Percentiles rank a stretch among this genome's conserved stretches.
These are phyloP conservation scores for Formica exsecta DNA, from an alignment of 1,140 invertebrate species.

Conservation along the genomic window DNA sequence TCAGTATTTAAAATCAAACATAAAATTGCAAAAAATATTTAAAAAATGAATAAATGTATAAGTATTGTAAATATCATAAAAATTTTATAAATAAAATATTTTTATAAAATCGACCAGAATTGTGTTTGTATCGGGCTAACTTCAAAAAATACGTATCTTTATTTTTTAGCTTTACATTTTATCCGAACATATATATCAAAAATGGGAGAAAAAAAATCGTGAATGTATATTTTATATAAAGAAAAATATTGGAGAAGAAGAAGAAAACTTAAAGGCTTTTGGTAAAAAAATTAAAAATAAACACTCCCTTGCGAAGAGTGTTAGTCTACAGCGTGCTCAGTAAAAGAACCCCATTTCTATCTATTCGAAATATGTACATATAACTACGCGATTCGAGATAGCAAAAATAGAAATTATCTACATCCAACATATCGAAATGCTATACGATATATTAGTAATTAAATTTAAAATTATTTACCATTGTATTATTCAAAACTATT, in stretches of 20 bases:
- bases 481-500: conserved; percentile 4
- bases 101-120: not conserved
- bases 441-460: not conserved
- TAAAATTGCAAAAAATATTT: conserved; percentile 5
- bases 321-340: not conserved
- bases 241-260: conserved; percentile 22
- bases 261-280: not conserved
- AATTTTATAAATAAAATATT: conserved; percentile 4
- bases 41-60: not conserved
- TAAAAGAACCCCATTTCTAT: not conserved
- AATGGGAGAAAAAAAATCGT: not conserved
- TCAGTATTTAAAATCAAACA: not conserved
- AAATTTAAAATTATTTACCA: not conserved
- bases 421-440: not conserved
- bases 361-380: not conserved
- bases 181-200: not conserved
- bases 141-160: conserved; percentile 17
- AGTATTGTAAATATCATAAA: not conserved
- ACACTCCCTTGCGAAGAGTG: not conserved
- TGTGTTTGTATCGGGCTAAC: not conserved
- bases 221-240: conserved; percentile 13
- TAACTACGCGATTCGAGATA: not conserved
- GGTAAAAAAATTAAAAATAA: conserved; percentile 13
- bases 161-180: not conserved
- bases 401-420: not conserved